Conservation (phyloP, 92 coral and sea anemone species). For the Isaurus tuberculatus region DNA sequence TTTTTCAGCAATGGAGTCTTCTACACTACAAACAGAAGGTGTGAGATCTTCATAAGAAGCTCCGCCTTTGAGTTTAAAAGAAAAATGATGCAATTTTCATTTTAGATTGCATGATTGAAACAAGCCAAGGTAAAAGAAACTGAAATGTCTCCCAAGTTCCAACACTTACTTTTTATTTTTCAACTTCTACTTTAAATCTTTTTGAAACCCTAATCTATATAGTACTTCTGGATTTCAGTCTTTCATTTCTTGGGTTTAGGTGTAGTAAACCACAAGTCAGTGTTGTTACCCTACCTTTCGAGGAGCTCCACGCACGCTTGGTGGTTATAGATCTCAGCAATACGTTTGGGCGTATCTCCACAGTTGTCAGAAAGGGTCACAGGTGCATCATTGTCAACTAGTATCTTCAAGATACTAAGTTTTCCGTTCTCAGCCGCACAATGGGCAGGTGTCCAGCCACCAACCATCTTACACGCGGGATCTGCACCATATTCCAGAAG, state of each 20-base stretch:
- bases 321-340: slow-evolving; percentile 97
- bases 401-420: slow-evolving; percentile 71
- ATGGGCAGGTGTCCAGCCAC: slow-evolving; percentile 99
- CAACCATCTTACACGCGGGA: slow-evolving; percentile 91
- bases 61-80: no score
- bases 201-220: no score
- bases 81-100: no score
- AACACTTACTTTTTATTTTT: no score
- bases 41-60: no score
- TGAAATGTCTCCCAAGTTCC: no score
- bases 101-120: no score
- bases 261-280: neutral
- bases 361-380: slow-evolving; percentile 82
- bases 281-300: slow-evolving; percentile 60
- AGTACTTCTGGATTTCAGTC: neutral
- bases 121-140: no score
- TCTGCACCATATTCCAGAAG: slow-evolving; percentile 95
- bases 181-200: no score
- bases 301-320: slow-evolving; percentile 80
- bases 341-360: slow-evolving; percentile 85
- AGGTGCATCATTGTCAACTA: slow-evolving; percentile 87
- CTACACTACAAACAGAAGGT: no score
- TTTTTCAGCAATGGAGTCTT: no score
- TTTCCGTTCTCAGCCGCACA: slow-evolving; percentile 97
- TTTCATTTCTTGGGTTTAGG: neutral